Evolutionary conservation across 2,113 vertebrate genomes (phyloP).

Genomic region (Myotis brandtii): DNA sequence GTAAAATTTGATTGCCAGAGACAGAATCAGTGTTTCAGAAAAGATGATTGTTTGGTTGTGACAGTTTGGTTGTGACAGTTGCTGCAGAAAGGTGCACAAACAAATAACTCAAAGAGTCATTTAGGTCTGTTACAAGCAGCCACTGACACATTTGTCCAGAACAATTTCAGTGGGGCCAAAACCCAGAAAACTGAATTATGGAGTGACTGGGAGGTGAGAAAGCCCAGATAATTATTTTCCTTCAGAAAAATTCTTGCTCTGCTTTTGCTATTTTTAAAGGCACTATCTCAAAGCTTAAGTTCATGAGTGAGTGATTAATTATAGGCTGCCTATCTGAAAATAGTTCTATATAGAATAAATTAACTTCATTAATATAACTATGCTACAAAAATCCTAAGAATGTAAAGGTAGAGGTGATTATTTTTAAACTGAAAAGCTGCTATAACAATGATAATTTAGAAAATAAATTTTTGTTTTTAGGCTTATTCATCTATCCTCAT

Average conservation of each 20-base stretch:
- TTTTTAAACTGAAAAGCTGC: conserved; percentile 10
- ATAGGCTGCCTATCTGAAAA: neutral
- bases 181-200: neutral
- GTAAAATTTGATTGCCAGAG: neutral
- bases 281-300: conserved; percentile 21
- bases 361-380: conserved; percentile 44
- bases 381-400: neutral
- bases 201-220: neutral
- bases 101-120: neutral
- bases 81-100: neutral
- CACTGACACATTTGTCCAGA: neutral
- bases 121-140: neutral
- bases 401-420: neutral
- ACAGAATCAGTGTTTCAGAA: neutral
- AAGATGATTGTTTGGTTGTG: neutral
- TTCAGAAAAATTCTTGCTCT: conserved; percentile 5
- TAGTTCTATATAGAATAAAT: neutral
- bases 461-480: conserved; percentile 30
- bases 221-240: conserved; percentile 8
- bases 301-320: conserved; percentile 1
- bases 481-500: neutral
- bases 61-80: conserved; percentile 23
- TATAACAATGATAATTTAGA: neutral
- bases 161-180: neutral
- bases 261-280: neutral